Percentiles rank a stretch among this genome's conserved stretches.
These are phyloP conservation scores for Struthidea cinerea DNA, from an alignment of 2,113 vertebrate genomes.

Conservation along the genomic window DNA sequence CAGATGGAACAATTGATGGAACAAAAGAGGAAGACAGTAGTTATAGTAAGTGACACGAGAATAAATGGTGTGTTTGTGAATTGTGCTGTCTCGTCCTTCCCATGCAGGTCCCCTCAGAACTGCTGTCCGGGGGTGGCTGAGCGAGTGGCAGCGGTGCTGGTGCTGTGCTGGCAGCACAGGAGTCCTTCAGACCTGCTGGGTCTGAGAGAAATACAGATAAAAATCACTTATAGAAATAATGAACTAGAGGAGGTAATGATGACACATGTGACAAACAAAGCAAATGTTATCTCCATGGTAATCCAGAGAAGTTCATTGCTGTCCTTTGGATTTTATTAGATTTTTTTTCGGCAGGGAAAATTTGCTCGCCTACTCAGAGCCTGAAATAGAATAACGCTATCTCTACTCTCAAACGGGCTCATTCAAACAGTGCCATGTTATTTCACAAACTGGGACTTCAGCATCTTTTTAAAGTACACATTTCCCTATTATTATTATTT, in stretches of 20 bases:
- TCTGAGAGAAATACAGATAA: neutral
- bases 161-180: neutral
- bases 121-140: neutral
- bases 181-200: neutral
- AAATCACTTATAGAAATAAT: conserved; percentile 16
- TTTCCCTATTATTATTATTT: neutral
- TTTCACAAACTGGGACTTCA: conserved; percentile 16
- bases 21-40: conserved; percentile 97
- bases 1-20: conserved; percentile 98
- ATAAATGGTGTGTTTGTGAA: conserved; percentile 25
- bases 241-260: conserved; percentile 56
- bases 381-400: conserved; percentile 63
- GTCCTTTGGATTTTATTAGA: conserved; percentile 73
- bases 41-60: conserved; percentile 85
- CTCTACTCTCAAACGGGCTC: conserved; percentile 44
- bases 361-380: conserved; percentile 69
- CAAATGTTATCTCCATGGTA: conserved; percentile 77
- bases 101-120: neutral
- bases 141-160: neutral
- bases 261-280: conserved; percentile 64
- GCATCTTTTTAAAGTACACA: neutral
- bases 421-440: conserved; percentile 4
- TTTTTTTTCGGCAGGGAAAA: conserved; percentile 53
- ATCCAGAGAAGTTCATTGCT: conserved; percentile 65
- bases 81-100: neutral